Evolutionary conservation across 2,888 invertebrate species (phyloP).

Genomic region (Pristionchus fissidentatus): DNA sequence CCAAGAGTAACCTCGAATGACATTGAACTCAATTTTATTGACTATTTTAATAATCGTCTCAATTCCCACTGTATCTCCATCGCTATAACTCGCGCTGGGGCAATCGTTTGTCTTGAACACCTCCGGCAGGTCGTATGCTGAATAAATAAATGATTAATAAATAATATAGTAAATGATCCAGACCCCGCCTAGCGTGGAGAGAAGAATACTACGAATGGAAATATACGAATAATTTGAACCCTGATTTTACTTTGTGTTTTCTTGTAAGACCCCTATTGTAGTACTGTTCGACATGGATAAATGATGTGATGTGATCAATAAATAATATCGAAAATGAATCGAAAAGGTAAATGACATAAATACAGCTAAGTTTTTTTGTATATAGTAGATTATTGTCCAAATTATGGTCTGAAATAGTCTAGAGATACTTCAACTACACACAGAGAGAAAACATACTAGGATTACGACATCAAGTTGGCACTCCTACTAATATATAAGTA

Average conservation of each 20-base stretch:
- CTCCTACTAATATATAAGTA: neutral
- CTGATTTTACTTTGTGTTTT: too few species aligned
- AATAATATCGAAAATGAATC: neutral
- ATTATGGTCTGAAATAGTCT: too few species aligned
- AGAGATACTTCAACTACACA: too few species aligned
- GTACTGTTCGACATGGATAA: too few species aligned
- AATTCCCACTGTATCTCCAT: neutral
- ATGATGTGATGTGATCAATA: neutral
- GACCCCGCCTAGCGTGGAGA: too few species aligned
- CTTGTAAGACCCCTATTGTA: too few species aligned
- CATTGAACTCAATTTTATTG: neutral
- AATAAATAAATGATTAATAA: neutral
- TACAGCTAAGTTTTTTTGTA: too few species aligned
- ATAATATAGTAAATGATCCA: neutral
- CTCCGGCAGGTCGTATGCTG: slow-evolving; percentile 3
- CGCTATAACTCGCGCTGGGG: neutral
- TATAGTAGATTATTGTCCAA: too few species aligned
- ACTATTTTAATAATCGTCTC: too few species aligned
- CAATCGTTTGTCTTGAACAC: neutral
- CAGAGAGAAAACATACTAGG: neutral
- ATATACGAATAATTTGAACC: too few species aligned
- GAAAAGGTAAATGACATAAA: too few species aligned
- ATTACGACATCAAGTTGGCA: neutral
- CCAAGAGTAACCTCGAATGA: neutral
- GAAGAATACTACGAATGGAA: too few species aligned